Conservation (phyloP, 2,113 vertebrate genomes). For the Beaufortia kweichowensis region DNA sequence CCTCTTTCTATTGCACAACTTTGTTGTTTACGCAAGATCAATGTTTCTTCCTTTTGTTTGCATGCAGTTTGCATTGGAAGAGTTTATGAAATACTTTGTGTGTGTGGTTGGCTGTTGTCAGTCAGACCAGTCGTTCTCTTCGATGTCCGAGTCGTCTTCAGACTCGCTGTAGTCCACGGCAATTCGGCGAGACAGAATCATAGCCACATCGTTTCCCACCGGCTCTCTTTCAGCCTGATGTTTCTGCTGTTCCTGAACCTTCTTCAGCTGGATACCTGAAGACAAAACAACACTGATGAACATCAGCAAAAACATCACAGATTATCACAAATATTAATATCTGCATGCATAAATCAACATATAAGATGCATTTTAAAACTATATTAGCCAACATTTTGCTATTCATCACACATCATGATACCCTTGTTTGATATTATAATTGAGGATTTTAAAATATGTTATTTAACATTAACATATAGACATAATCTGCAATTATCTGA, state of each 20-base stretch:
- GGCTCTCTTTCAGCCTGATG: conserved; percentile 81
- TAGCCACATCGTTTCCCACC: conserved; percentile 81
- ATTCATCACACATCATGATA: too few relatives aligned
- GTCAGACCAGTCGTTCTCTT: conserved; percentile 83
- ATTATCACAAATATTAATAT: too few relatives aligned
- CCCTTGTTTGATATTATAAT: too few relatives aligned
- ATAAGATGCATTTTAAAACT: too few relatives aligned
- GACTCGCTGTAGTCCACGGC: conserved; percentile 81
- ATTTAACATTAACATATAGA: too few relatives aligned
- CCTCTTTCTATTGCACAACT: background rate
- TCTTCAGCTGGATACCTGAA: conserved; percentile 83
- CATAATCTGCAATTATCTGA: too few relatives aligned
- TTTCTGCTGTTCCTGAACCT: conserved; percentile 84
- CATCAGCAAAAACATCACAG: too few relatives aligned
- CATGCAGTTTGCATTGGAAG: background rate
- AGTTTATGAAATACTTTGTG: background rate
- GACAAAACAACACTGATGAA: background rate
- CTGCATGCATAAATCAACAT: too few relatives aligned
- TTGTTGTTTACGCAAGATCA: background rate
- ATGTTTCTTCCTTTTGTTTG: background rate
- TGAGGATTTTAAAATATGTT: too few relatives aligned
- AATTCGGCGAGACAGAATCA: conserved; percentile 74
- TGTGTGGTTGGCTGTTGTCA: conserved; percentile 33
- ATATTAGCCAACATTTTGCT: too few relatives aligned
- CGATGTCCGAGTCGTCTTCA: conserved; percentile 81